Evolutionary conservation across 2,113 vertebrate genomes (phyloP).

Genomic region (Eurystomus gularis): DNA sequence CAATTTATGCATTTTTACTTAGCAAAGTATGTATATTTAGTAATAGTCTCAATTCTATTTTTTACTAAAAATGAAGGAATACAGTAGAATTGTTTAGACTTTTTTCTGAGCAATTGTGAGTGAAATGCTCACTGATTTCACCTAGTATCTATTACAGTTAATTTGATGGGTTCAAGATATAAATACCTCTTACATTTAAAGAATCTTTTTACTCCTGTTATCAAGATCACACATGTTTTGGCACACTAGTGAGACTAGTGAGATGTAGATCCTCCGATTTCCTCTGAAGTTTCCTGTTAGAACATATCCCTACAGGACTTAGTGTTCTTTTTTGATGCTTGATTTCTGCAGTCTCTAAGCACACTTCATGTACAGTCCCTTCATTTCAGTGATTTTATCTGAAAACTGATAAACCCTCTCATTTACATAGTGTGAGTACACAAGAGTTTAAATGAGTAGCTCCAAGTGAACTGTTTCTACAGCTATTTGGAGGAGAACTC

Average conservation of each 20-base stretch:
- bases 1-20: not conserved
- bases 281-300: not conserved
- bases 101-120: not conserved
- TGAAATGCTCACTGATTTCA: not conserved
- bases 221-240: not conserved
- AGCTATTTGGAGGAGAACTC: not conserved
- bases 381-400: not conserved
- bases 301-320: not conserved
- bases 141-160: not conserved
- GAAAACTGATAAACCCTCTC: not conserved
- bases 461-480: not conserved
- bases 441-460: not conserved
- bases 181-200: not conserved
- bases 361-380: not conserved
- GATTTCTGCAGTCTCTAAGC: not conserved
- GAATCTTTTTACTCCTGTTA: not conserved
- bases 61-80: not conserved
- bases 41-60: not conserved
- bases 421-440: rapidly evolving
- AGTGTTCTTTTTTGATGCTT: not conserved
- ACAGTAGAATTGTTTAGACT: not conserved
- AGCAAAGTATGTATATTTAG: not conserved
- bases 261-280: not conserved
- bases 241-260: too few species aligned
- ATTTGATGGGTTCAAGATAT: not conserved